These are phyloP conservation scores for Calidris pygmaea DNA, from an alignment of 2,113 vertebrate genomes.

Conservation along the genomic window DNA sequence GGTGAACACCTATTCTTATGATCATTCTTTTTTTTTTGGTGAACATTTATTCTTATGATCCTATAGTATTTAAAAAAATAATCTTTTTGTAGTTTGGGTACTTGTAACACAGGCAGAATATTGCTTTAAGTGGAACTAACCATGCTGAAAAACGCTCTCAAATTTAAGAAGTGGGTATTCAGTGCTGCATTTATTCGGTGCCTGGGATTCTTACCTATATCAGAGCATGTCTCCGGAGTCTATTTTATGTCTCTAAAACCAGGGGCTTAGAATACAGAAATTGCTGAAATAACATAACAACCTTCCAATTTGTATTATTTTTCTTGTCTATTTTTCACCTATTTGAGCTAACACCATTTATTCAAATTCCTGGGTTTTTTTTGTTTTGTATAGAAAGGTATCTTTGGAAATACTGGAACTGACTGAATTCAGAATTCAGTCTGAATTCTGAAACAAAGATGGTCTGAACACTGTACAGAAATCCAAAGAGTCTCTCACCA, in stretches of 20 bases:
- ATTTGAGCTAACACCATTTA: background rate
- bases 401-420: background rate
- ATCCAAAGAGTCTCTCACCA: background rate
- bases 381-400: background rate
- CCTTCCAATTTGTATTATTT: background rate
- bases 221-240: background rate
- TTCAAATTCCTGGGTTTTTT: background rate
- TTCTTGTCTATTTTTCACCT: background rate
- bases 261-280: background rate
- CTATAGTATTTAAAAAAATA: background rate
- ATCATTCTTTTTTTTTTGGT: background rate
- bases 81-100: background rate
- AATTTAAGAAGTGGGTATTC: background rate
- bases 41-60: background rate
- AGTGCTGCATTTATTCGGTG: background rate
- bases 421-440: too few species aligned
- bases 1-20: background rate
- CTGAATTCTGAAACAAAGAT: background rate
- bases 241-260: background rate
- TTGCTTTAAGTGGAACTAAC: background rate
- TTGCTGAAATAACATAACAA: background rate
- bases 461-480: background rate
- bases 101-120: background rate
- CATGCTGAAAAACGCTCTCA: background rate
- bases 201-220: background rate